Conservation (phyloP, 23 tunicate genomes). For the Diplosoma virens region DNA sequence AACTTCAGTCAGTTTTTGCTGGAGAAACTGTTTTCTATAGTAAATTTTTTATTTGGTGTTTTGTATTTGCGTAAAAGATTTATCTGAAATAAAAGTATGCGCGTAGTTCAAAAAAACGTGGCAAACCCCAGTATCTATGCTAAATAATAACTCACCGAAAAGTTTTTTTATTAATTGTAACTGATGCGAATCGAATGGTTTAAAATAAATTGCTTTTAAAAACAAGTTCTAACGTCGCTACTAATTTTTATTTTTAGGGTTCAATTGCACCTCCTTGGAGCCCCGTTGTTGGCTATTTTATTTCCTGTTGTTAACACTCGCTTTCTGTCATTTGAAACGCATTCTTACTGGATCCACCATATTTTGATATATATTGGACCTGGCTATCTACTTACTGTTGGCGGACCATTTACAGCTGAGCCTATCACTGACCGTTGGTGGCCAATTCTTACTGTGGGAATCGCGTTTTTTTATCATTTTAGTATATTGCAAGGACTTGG, state of each 20-base stretch:
- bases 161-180: too few species aligned
- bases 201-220: too few species aligned
- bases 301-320: constrained; percentile 84
- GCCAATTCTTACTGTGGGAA: constrained; percentile 65
- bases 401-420: constrained; percentile 62
- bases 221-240: too few species aligned
- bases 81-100: too few species aligned
- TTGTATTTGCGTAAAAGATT: too few species aligned
- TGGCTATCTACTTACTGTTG: constrained; percentile 54
- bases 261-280: constrained; percentile 71
- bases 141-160: too few species aligned
- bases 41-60: too few species aligned
- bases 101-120: too few species aligned
- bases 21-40: too few species aligned
- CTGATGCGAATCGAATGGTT: too few species aligned
- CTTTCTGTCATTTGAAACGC: constrained; percentile 44
- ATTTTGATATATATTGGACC: constrained; percentile 66
- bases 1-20: too few species aligned
- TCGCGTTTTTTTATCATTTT: constrained; percentile 78
- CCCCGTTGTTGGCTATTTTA: constrained; percentile 68
- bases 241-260: constrained; percentile 53
- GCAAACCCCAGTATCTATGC: too few species aligned
- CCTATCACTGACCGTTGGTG: constrained; percentile 51
- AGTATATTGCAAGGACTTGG: constrained; percentile 60
- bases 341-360: constrained; percentile 91